These are phyloP conservation scores for Disparrhopalites patrizii DNA, from an alignment of 2,888 invertebrate genomes.

Conservation along the genomic window DNA sequence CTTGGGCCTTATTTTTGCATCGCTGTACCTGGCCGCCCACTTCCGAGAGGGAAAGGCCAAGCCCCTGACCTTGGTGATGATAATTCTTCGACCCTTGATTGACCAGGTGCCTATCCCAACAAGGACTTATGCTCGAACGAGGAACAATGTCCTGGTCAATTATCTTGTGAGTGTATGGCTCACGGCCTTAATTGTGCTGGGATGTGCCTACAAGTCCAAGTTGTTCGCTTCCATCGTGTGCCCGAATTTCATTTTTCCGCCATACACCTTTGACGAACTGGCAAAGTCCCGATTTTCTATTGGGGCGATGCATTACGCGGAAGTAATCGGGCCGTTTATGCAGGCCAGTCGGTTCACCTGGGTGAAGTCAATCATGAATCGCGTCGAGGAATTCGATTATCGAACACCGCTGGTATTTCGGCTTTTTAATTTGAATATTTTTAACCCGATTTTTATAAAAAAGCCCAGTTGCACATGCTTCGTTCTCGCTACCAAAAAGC, in stretches of 20 bases:
- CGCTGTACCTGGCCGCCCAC: neutral
- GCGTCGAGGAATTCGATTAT: neutral
- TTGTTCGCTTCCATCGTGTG: neutral
- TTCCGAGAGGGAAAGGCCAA: neutral
- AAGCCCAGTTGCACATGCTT: too few species aligned
- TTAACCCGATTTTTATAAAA: neutral
- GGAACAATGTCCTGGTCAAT: neutral
- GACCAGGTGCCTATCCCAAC: neutral
- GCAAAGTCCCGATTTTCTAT: neutral
- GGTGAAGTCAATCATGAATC: neutral
- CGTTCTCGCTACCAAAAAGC: too few species aligned
- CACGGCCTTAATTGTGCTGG: neutral
- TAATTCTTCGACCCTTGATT: neutral
- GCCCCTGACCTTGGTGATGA: neutral
- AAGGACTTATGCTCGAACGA: too few species aligned
- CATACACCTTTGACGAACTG: neutral
- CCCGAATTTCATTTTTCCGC: neutral
- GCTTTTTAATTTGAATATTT: too few species aligned
- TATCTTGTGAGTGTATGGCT: neutral
- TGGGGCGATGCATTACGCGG: neutral
- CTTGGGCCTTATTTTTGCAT: neutral
- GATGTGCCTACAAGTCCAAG: constrained; percentile 8
- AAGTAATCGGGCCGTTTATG: neutral
- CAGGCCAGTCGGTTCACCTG: neutral
- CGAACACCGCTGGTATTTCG: neutral